Evolutionary conservation across 2,888 invertebrate genomes (phyloP), one percentile per base, ranked within the genome.

Genomic region (Diarsia dahlii): DNA sequence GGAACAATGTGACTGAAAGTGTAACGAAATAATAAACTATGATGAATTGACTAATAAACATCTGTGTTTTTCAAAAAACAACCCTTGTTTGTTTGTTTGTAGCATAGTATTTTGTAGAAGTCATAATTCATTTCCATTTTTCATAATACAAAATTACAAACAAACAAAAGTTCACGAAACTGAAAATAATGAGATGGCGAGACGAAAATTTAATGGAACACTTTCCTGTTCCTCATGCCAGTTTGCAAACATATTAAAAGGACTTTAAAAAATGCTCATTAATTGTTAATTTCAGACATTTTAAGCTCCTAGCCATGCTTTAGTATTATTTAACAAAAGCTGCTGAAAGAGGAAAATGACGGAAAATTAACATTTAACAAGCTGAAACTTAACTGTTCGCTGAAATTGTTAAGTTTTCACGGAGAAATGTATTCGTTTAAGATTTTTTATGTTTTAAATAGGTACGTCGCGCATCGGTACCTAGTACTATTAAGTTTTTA

Each of bases 321-420:
- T 67, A 28, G n/a, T 58, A 50, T 13, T 4, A 39, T 28, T 52
- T 1, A 71, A 54, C 48, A 69, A 71, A 78, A 58, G 66, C 28
- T 58, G 13, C n/a, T 62, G 28, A 13, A 48, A 18, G 23, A 48
- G 34, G 4, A 50, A 83, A 83, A 78, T 68, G 13, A 39, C n/a
- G 63, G 66, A 65, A 71, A 71, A 82, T 68, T 71, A 45, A 66
- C 28, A 56, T 81, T 76, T 39, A 50, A 56, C 58, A 58, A 69
- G n/a, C 50, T 48, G 52, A 64, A 66, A 70, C 10, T 46, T 58
- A 58, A 58, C 58, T 58, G 20, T 65, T 62, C 23, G 23, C 52
- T 13, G 48, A 23, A 80, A 80, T 13, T 9, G 54, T 66, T 39
- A 52, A 64, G 6, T 69, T 76, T 68, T 12, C 34, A 23, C 13